Base-by-base conservation (phyloP, 2,113 vertebrate species). In the Epinephelus cyanopodus region DNA sequence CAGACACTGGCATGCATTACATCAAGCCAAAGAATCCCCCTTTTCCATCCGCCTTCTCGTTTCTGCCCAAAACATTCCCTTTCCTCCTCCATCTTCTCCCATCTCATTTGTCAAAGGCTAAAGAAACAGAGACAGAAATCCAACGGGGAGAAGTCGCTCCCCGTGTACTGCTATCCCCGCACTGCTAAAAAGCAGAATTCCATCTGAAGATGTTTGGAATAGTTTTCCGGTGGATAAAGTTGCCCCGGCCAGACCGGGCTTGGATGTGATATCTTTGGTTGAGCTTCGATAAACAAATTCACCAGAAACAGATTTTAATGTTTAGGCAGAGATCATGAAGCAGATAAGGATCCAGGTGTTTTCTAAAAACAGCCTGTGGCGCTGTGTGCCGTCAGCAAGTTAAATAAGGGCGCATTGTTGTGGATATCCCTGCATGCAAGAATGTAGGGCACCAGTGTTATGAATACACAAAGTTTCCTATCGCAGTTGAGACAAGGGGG, bases 41-140 rank as follows among this genome's bases (percentile, higher is more conserved):
- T 84, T 79, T 88, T 89, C 81, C 74, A 37, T 73, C 82, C 78
- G 21, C 79, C 75, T 81, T 81, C 69, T 70, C 58, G 12, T 82
- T 87, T 85, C 73, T 80, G 79, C 87, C 82, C 83, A 86, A 92
- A 92, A 92, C 90, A 89, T 90, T 87, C 85, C 80, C 87, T 81
- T 47, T 74, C 90, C 90, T 93, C 90, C 90, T 91, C 88, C 84
- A 54, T 91, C 83, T 81, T 87, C 87, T 84, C 78, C 87, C 86
- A 72, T 90, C 83, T 84, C 89, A 90, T 94, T 90, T 93, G 91
- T 95, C 94, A 95, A 95, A 93, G 90, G 90, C 89, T 89, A 93
- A 90, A 90, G 92, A 93, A 94, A 93, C 93, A 92, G 80, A 90
- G 86, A 85, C 84, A 85, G 90, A 87, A 86, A 87, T 91, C 84